Base-by-base conservation (phyloP, 2,113 vertebrate genomes). In the Serilophus lunatus region DNA sequence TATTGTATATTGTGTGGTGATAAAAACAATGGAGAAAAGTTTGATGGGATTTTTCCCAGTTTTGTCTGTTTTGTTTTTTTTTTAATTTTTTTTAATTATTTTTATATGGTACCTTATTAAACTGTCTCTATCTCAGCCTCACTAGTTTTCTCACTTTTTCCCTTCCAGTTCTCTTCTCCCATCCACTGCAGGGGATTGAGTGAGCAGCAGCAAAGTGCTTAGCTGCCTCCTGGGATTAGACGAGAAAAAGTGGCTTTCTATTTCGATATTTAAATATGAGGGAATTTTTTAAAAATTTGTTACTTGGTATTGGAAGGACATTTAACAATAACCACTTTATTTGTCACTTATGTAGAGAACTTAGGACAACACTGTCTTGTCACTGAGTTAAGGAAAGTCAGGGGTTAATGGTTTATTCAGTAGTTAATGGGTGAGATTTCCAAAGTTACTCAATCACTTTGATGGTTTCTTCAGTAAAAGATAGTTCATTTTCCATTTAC, bases 211-310 rank as follows among this genome's bases (percentile, higher is more conserved):
- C 49, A n/a, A 66, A 26, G 17, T 60, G 6, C 22, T 68, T 54
- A 61, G 18, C n/a, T 68, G 18, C 5, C 22, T 61, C 29, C 29
- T 72, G 28, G 26, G 3, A 5, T 69, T 70, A 50, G 75, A 69
- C 1, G 0, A 3, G 13, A 35, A 42, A 3, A 61, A 91, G 25
- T 50, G 28, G 7, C 2, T 76, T 81, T 60, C 35, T 72, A 9
- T 45, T 78, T 65, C 29, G 45, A 12, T 40, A 25, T 35, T 44
- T 71, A 69, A 82, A 42, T 72, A 36, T 35, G 16, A n/a, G 7
- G 4, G 13, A 45, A 66, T 5, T 80, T 80, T 76, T 6, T 60
- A n/a, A n/a, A 65, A 12, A 38, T 56, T 72, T 44, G 4, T 65
- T 65, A 60, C 12, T 42, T 86, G 19, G 11, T 54, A n/a, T 38